These are phyloP conservation scores for Myotis findleyi DNA, from an alignment of 2,797 vertebrate species.

Conservation along the genomic window DNA sequence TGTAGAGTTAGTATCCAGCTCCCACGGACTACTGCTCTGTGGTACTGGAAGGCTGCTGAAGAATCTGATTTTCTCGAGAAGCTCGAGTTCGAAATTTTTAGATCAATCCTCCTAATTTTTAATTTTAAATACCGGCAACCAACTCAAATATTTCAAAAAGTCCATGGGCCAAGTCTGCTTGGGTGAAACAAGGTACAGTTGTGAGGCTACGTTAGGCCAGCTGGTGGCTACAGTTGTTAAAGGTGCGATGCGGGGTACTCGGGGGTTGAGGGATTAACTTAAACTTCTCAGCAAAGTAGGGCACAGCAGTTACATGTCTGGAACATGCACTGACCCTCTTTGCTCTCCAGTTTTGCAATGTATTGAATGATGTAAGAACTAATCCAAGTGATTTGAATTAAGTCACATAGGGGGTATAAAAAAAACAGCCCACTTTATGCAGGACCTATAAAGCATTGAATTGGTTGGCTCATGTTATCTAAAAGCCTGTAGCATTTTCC, in stretches of 20 bases:
- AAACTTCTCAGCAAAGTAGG: background rate
- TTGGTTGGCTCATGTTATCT: background rate
- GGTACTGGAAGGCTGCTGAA: background rate
- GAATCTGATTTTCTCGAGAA: background rate
- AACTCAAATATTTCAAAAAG: conserved; percentile 5
- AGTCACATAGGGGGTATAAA: background rate
- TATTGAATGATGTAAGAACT: background rate
- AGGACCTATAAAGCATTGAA: background rate
- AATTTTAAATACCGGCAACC: background rate
- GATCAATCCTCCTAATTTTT: background rate
- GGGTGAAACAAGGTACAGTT: background rate
- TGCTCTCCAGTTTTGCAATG: background rate
- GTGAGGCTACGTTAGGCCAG: background rate
- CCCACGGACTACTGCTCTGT: too few relatives aligned
- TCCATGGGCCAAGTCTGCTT: background rate
- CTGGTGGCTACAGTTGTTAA: background rate
- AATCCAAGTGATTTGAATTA: conserved; percentile 19
- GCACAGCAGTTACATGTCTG: background rate
- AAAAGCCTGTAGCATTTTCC: conserved; percentile 16
- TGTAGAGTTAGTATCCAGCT: background rate
- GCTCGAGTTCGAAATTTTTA: background rate
- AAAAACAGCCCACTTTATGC: background rate
- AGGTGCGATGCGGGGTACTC: rapidly evolving
- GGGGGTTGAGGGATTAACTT: background rate
- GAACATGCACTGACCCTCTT: background rate